These are phyloP conservation scores for Himalopsyche japonica DNA, from an alignment of 2,888 invertebrate genomes.

Conservation along the genomic window DNA sequence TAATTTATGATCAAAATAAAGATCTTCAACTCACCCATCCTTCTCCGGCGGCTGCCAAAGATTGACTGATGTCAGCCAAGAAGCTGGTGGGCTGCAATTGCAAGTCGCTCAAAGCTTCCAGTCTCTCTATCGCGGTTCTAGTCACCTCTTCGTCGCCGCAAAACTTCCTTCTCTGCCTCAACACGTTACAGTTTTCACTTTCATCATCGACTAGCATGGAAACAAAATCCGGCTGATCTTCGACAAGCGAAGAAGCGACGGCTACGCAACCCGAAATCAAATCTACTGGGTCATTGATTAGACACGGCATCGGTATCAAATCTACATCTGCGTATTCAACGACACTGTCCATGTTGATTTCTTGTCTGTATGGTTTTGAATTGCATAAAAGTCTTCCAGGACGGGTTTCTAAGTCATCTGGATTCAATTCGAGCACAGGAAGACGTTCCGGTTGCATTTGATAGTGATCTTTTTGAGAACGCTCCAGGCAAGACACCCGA, in stretches of 20 bases:
- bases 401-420: slow-evolving; percentile 14
- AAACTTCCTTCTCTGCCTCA: slow-evolving; percentile 5
- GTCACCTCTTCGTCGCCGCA: background rate
- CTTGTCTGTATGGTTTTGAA: background rate
- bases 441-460: background rate
- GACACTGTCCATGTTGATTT: background rate
- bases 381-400: background rate
- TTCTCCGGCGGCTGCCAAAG: slow-evolving; percentile 51
- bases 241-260: background rate
- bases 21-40: slow-evolving; percentile 48
- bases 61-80: slow-evolving; percentile 58
- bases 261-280: background rate
- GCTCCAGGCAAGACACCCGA: slow-evolving; percentile 21
- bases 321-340: background rate
- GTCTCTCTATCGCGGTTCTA: slow-evolving; percentile 57
- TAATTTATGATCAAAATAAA: too few species aligned
- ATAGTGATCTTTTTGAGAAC: background rate
- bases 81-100: slow-evolving; percentile 55
- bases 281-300: background rate
- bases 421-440: slow-evolving; percentile 25
- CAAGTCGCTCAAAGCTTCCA: slow-evolving; percentile 57
- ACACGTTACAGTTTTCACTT: background rate
- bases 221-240: slow-evolving; percentile 53
- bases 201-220: slow-evolving; percentile 53
- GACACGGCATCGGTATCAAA: background rate